Evolutionary conservation across 2,888 invertebrate species (phyloP), one percentile per base, ranked within the genome.

Genomic region (Tetranychus piercei): DNA sequence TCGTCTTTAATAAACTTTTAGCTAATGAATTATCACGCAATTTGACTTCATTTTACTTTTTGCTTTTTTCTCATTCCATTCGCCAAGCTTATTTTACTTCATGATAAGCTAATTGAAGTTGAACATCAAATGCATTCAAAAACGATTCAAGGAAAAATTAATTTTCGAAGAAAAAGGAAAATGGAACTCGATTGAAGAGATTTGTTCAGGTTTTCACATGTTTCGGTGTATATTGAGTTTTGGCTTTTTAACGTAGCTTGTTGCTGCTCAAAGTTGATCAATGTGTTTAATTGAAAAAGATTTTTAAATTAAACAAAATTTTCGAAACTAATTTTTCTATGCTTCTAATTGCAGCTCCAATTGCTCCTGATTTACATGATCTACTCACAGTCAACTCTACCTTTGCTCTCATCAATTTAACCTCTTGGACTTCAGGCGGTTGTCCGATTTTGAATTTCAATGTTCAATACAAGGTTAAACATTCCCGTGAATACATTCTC

Each of bases 311-410:
- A 4, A 23, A 3, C 5, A 0, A 4, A 34, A 34, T 34, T 34
- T 34, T 55, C 15, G 55, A 55, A 15, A 55, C 55, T 15, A 7
- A 55, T 9, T 55, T 55, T 55, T 15, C 55, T 55, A 34, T 34
- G 0, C 5, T 34, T 34, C 5, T 34, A 4, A 3, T 34, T 78
- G 34, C 79, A 82, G 82, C 80, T 70, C 82, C 83, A n/a, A 79
- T 82, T 64, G 80, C 80, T 1, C 79, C 81, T 8, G 81, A 82
- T 74, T 78, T 80, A 77, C 22, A 64, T 55, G 78, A 82, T 6
- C 75, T 82, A 69, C 23, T 78, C 55, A 77, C 79, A 8, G 78
- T 81, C 8, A 79, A 79, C 65, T 77, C 78, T 18, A 77, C 78
- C 15, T 75, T 75, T 15, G 78, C 77, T 1, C 11, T 77, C 2